Evolutionary conservation across 1,140 invertebrate genomes (phyloP), one percentile per base, ranked within the genome.

Genomic region (Nephila pilipes): DNA sequence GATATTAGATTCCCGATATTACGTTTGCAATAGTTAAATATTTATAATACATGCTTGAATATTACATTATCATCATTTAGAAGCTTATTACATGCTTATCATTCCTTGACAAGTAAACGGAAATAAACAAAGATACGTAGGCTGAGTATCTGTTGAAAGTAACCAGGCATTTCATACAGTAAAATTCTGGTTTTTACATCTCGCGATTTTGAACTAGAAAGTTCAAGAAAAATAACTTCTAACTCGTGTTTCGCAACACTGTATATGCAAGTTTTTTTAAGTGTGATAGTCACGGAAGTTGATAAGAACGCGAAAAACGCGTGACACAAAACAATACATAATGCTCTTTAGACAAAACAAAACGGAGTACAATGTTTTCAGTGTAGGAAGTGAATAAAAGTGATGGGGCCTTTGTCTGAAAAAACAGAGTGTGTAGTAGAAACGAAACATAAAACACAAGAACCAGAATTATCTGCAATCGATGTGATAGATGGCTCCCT

Each of bases 371-470:
- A 69, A 32, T 69, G 65, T 29, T 69, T 29, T 69, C 12, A 12
- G 32, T 16, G 65, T 69, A 32, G 65, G 65, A 69, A 69, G 65
- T 69, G 65, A 69, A 69, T 32, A 69, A 32, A 69, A 69, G 32
- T 69, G 65, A 29, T 25, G 65, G n/a, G 14, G 16, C 25, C 32
- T 69, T 29, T 29, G 65, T 69, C 29, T 29, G 25, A 25, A 29
- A 14, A 46, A 46, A 46, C 29, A 12, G 14, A 29, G n/a, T 69
- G 14, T 69, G 16, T 14, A 16, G 29, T 10, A 14, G 29, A 69
- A 69, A 32, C 5, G 58, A 29, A 69, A 16, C 65, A 69, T 69
- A 63, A 63, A 63, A 63, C 8, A 22, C 8, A 29, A 5, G 65
- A 14, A 16, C 14, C 12, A 29, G 65, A 14, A 69, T 32, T 69